Evolutionary conservation across 1,140 invertebrate genomes (phyloP), one percentile per base, ranked within the genome.

Genomic region (Polypedilum vanderplanki): DNA sequence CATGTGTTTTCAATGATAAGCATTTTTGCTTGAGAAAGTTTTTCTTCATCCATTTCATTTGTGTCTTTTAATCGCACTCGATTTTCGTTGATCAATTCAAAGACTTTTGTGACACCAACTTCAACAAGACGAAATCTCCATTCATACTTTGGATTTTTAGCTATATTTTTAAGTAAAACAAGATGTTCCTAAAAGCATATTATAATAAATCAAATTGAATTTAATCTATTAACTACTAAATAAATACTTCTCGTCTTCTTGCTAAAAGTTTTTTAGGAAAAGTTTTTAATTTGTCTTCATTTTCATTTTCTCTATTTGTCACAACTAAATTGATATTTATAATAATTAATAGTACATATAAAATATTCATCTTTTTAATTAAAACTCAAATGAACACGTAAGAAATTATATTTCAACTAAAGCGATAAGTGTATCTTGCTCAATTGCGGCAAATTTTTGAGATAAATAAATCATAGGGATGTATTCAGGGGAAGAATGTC

Each of bases 1-100:
- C 75, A 75, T 7, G 75, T 75, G 40, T 77, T 76, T 75, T 77
- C 77, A 9, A 76, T 40, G 0, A 74, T 12, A 1, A 76, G 7
- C 2, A 74, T 75, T 40, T 75, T 41, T 7, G 76, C 65, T 40
- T 76, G 74, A 10, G 75, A 46, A n/a, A 75, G 3, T 20, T 73
- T 70, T 7, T 70, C 65, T 8, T n/a, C 10, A 57, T 4, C n/a
- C 15, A 12, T 22, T 10, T n/a, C 17, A 7, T n/a, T n/a, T n/a
- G n/a, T n/a, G n/a, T 8, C 17, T 20, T 70, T 70, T 20, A 18
- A 33, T 33, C 5, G 4, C 20, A 22, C 20, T 2, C 18, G 9
- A 7, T 70, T 70, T 18, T 70, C 17, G 20, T 70, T 22, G 15
- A 70, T 70, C 3, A 70, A 4, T 3, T 70, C 65, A 70, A 70